Conservation (phyloP, 2,797 vertebrate species). For the Mus spretus region DNA sequence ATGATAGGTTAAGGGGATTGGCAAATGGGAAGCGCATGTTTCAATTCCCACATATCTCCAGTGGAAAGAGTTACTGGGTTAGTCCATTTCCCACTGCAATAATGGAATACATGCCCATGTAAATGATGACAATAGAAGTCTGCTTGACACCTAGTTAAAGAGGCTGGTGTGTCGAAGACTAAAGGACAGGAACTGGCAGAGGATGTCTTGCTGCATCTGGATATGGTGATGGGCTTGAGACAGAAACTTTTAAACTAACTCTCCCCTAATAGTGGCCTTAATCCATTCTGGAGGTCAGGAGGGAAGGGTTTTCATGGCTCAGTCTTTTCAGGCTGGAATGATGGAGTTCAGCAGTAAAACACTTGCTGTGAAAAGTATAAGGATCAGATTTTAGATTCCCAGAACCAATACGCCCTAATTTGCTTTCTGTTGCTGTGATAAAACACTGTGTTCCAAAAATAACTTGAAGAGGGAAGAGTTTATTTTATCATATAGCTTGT, state of each 20-base stretch:
- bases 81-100: background rate
- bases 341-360: background rate
- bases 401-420: background rate
- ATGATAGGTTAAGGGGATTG: background rate
- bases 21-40: background rate
- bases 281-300: background rate
- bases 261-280: background rate
- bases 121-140: background rate
- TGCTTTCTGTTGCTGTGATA: background rate
- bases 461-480: background rate
- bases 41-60: background rate
- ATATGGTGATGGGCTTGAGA: background rate
- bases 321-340: background rate
- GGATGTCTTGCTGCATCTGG: background rate
- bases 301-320: background rate
- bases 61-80: background rate
- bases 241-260: background rate
- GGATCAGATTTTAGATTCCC: background rate
- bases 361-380: background rate
- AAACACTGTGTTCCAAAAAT: background rate
- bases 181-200: background rate
- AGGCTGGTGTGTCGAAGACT: background rate
- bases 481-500: background rate
- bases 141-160: background rate
- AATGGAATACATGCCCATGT: background rate